phyloP scores from a whole-genome alignment of 2,888 invertebrate genomes.

The Nyleta sp. region DNA sequence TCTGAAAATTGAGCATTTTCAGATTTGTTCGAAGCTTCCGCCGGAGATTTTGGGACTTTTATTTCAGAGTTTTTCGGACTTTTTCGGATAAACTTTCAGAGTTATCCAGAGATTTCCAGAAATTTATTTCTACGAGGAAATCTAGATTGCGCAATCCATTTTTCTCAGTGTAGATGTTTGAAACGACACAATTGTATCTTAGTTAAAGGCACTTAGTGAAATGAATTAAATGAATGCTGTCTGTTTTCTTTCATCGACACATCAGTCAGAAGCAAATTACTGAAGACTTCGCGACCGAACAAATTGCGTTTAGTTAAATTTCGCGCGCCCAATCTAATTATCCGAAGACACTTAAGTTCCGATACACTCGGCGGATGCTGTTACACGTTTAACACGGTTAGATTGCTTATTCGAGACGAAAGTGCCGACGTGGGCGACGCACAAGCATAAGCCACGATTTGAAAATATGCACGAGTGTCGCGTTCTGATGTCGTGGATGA shows the following conservation, averaged over 20 bases:
- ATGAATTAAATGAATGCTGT: neutral
- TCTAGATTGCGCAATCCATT: too few species aligned
- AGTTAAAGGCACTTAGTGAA: neutral
- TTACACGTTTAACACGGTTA: conserved; percentile 42
- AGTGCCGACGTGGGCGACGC: conserved; percentile 49
- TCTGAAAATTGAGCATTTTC: conserved; percentile 8
- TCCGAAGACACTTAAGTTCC: conserved; percentile 26
- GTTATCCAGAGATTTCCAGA: too few species aligned
- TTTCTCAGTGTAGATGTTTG: too few species aligned
- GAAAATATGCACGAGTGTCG: conserved; percentile 16
- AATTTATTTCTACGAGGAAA: too few species aligned
- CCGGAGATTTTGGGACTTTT: too few species aligned
- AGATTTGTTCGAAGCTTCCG: too few species aligned
- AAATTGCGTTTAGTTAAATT: conserved; percentile 24
- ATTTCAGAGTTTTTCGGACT: too few species aligned
- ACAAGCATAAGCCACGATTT: conserved; percentile 6
- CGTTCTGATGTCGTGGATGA: neutral
- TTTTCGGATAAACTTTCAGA: too few species aligned
- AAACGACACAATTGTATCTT: neutral
- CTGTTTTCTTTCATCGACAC: neutral
- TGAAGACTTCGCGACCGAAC: conserved; percentile 1
- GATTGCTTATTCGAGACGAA: conserved; percentile 49
- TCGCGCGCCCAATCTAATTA: conserved; percentile 39
- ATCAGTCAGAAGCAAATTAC: neutral
- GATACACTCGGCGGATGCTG: conserved; percentile 39